Base-by-base conservation (phyloP, 2,113 vertebrate species). In the Oreocharis arfaki region DNA sequence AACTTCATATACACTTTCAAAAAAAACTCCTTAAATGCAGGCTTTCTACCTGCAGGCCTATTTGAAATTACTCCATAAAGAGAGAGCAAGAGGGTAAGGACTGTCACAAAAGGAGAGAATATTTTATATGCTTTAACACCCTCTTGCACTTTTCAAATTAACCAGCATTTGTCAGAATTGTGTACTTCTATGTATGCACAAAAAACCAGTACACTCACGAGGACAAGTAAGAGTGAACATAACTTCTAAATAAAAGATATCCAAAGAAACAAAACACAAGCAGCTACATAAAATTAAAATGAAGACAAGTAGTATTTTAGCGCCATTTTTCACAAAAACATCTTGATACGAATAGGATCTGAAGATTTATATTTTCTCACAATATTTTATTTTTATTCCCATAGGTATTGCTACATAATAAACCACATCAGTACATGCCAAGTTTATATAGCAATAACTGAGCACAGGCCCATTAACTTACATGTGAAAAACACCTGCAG, bases 131-230 rank as follows among this genome's bases (percentile, higher is more conserved):
- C 15, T 71, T 70, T 59, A 94, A 74, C 23, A 84, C 20, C 13
- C 23, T 74, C 39, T 16, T 56, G 47, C 2, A 57, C 41, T 91
- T 76, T 61, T 24, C 56, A 83, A 89, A 60, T 61, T 28, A 86
- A 59, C 55, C 16, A 63, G 49, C 15, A 50, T 81, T 93, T 79
- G 9, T 70, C 61, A 84, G 50, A 86, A 63, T 10, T 53, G 23
- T 13, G 14, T 14, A 57, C 6, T 41, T 64, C 37, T 52, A 17
- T 2, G 17, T 21, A 55, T n/a, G 33, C 35, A 84, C 14, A 33
- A 60, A 76, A 4, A 0, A 28, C 1, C 28, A 49, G 9, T 16
- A 37, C 9, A 37, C 6, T 52, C 3, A 3, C 7, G 12, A 79
- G 32, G 42, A 61, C 64, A 95, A 70, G 23, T 10, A 65, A 50